Evolutionary conservation across 2,888 invertebrate genomes (phyloP).

Genomic region (Polia nebulosa): DNA sequence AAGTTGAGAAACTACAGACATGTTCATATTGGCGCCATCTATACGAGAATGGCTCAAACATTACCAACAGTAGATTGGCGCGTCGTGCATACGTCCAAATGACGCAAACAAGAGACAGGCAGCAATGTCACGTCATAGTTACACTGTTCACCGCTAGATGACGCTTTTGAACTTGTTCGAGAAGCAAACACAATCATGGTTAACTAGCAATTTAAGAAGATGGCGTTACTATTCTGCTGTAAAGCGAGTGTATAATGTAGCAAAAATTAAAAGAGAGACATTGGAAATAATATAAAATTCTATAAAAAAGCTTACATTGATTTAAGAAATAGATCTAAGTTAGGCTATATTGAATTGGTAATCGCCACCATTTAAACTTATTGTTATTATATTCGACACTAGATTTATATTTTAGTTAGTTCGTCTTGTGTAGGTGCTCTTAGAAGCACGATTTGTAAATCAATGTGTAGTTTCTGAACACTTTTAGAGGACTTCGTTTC

Average conservation of each 20-base stretch:
- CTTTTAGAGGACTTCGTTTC: not conserved
- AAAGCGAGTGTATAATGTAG: not conserved
- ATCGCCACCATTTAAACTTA: not conserved
- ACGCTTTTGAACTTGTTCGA: slow-evolving; percentile 20
- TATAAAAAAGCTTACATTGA: not conserved
- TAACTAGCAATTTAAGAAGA: slow-evolving; percentile 4
- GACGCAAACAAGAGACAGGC: not conserved
- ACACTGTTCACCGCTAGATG: slow-evolving; percentile 28
- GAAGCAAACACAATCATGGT: not conserved
- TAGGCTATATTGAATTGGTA: not conserved
- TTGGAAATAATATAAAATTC: not conserved
- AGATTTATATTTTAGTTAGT: slow-evolving; percentile 1
- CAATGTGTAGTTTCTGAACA: not conserved
- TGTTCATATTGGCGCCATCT: slow-evolving; percentile 36
- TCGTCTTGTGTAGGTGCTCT: not conserved
- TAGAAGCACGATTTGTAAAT: not conserved
- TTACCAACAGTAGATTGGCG: not conserved
- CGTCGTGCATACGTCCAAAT: not conserved
- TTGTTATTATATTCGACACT: not conserved
- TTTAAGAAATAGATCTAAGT: not conserved
- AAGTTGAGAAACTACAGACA: not conserved
- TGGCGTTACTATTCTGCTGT: slow-evolving; percentile 7
- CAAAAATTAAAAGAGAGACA: not conserved
- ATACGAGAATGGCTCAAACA: not conserved
- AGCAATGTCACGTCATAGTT: not conserved